phyloP scores from a whole-genome alignment of 2,113 vertebrate genomes.

The Poecile atricapillus region DNA sequence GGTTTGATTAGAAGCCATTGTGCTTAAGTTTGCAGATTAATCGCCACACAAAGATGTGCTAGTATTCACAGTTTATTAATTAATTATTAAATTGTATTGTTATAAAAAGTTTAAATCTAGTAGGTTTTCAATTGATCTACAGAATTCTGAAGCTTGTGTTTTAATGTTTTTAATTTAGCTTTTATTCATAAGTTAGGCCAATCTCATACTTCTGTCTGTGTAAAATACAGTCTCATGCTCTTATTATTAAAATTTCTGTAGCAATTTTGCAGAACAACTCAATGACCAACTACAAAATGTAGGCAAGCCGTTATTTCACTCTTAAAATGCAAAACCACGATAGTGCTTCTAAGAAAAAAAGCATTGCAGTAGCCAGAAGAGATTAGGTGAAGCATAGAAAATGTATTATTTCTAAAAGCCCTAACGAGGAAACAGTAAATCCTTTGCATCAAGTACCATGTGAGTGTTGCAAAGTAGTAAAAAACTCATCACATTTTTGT shows the following conservation, averaged over 20 bases:
- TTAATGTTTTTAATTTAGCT: background rate
- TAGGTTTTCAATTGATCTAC: background rate
- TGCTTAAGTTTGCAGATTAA: background rate
- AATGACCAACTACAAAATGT: background rate
- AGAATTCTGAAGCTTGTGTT: background rate
- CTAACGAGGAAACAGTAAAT: background rate
- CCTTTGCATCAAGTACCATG: rapidly evolving
- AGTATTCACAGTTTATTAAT: background rate
- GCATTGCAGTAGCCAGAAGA: background rate
- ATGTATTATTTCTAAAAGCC: background rate
- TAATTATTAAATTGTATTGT: background rate
- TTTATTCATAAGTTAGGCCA: background rate
- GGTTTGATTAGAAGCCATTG: background rate
- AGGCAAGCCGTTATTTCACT: background rate
- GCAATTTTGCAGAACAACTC: background rate
- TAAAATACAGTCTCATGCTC: background rate
- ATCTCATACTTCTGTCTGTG: background rate
- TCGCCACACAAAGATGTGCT: background rate
- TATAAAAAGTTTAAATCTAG: background rate
- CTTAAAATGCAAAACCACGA: background rate
- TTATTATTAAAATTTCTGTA: background rate
- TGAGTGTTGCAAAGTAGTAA: background rate
- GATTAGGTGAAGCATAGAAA: rapidly evolving
- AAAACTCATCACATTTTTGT: background rate
- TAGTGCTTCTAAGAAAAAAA: background rate